Conservation (phyloP, 1,140 invertebrate species). For the Lucilia cuprina region DNA sequence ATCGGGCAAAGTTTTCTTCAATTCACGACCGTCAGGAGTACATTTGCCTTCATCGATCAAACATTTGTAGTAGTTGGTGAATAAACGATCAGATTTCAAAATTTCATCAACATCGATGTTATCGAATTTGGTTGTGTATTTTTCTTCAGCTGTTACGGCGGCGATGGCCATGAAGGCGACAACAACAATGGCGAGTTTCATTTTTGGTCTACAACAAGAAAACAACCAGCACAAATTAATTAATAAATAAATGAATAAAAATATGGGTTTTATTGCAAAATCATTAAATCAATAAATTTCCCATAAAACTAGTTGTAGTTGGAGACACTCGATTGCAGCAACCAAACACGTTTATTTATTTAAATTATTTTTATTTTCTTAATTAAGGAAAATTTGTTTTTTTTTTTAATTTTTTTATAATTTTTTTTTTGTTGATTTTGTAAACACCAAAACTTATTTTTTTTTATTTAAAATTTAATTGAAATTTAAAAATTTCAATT, state of each 20-base stretch:
- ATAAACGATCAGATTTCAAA: constrained; percentile 70
- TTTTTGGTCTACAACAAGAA: constrained; percentile 28
- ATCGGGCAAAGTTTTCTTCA: constrained; percentile 73
- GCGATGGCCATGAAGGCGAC: constrained; percentile 62
- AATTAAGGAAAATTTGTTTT: background rate
- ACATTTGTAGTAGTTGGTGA: constrained; percentile 73
- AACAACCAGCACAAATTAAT: constrained; percentile 26
- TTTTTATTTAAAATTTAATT: background rate
- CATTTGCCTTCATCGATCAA: constrained; percentile 72
- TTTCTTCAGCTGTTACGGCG: constrained; percentile 63
- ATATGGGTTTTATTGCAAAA: background rate
- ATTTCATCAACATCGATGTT: constrained; percentile 75
- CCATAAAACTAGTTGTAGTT: background rate
- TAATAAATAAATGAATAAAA: background rate
- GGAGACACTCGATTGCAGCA: background rate
- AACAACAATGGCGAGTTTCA: constrained; percentile 34
- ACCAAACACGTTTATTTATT: background rate
- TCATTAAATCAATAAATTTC: background rate
- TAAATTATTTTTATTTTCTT: background rate
- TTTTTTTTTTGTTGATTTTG: background rate
- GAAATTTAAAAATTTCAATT: background rate
- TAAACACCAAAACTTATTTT: background rate
- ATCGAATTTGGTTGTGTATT: constrained; percentile 78
- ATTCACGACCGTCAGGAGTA: constrained; percentile 73
- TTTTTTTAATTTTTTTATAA: background rate